These are phyloP conservation scores for Oceanodroma tethys DNA, from an alignment of 2,113 vertebrate species.

Conservation along the genomic window DNA sequence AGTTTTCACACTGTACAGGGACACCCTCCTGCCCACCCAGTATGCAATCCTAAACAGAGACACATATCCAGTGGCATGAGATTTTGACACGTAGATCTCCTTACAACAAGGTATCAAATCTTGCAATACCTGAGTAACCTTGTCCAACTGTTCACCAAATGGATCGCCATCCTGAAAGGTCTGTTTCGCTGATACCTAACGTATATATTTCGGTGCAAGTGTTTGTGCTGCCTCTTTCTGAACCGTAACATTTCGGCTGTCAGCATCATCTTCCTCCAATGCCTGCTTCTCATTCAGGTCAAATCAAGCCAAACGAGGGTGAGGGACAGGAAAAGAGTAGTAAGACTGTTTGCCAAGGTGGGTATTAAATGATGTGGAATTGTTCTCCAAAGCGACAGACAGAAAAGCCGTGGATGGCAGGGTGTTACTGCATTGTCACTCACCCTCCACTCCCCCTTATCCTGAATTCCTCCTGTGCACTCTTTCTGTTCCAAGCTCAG, in stretches of 20 bases:
- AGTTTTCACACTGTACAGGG: neutral
- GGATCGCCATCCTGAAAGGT: neutral
- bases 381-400: neutral
- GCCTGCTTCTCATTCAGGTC: neutral
- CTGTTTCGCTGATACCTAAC: neutral
- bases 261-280: neutral
- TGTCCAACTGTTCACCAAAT: neutral
- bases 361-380: neutral
- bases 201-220: accelerated
- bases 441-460: neutral
- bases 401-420: neutral
- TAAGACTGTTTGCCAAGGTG: neutral
- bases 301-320: neutral
- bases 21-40: neutral
- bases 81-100: neutral
- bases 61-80: neutral
- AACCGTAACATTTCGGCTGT: neutral
- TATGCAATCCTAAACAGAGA: neutral
- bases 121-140: neutral
- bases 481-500: neutral
- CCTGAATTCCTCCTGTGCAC: neutral
- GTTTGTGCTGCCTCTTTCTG: neutral
- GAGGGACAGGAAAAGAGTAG: neutral
- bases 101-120: neutral
- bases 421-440: neutral